Base-by-base conservation (phyloP, 2,113 vertebrate genomes). In the Canis aureus region DNA sequence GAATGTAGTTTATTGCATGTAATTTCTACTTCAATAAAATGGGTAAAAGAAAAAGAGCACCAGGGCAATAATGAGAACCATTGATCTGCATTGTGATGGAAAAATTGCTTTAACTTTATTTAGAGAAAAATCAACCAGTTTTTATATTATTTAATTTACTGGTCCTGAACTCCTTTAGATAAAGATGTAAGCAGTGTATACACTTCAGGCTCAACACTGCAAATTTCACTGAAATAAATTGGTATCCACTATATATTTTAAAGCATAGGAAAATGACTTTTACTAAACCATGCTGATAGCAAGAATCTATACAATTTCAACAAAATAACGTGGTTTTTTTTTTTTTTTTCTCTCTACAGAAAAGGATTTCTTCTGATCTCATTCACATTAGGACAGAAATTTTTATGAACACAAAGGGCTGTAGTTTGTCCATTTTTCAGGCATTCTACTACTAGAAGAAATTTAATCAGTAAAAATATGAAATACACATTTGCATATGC, bases 131-230 rank as follows among this genome's bases (percentile, higher is more conserved):
- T 12, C 22, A 79, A n/a, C 55, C 23, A 15, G 7, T 78, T 69
- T 76, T 91, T 83, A 3, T 74, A 35, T 82, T 89, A 91, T 91
- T 91, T 94, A 74, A 93, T 89, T 53, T 84, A 79, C 32, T 43
- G 16, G 38, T 74, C 23, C 29, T 80, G 43, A 80, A 53, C 1
- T 69, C 29, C 43, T 74, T 79, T 74, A 60, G 27, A 43, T 53
- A 94, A 20, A 97, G 60, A 38, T 20, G 49, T 67, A 92, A 91
- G 38, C 7, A 81, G 12, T 53, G 16, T 49, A 11, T 27, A 19
- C 23, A 32, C 43, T 89, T 80, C 89, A 95, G n/a, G 17, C 0
- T 51, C 69, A 79, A 15, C 3, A 11, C 16, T 90, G 11, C 22
- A 87, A 49, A 87, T 76, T 59, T 80, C 23, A 74, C 38, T 53